phyloP scores from a whole-genome alignment of 2,113 vertebrate genomes.

The Sinocyclocheilus anophthalmus region DNA sequence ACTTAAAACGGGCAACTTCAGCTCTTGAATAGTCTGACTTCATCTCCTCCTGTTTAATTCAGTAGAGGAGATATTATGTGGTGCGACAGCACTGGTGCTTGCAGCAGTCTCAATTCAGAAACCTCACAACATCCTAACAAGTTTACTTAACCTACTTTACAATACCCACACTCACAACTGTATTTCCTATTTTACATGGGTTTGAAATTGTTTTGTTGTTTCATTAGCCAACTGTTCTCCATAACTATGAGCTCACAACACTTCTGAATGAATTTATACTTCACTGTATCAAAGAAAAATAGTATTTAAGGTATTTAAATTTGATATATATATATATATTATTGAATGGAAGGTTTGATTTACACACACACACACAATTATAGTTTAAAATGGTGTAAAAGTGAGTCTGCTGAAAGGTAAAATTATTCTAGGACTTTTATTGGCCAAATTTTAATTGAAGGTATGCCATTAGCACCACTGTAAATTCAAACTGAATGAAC shows the following conservation, averaged over 20 bases:
- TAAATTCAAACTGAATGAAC: not conserved
- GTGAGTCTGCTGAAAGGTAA: not conserved
- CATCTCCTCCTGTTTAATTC: conserved; percentile 68
- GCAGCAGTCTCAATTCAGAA: not conserved
- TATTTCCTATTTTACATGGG: not conserved
- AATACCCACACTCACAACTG: not conserved
- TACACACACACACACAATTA: no score
- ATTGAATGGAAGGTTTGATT: not conserved
- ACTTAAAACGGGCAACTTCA: not conserved
- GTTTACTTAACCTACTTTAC: conserved; percentile 14
- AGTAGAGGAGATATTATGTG: conserved; percentile 62
- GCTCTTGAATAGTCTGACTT: conserved; percentile 67
- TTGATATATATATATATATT: not conserved
- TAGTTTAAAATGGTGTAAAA: not conserved
- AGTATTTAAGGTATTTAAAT: not conserved
- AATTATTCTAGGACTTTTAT: not conserved
- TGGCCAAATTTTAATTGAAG: not conserved
- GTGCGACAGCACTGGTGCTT: conserved; percentile 61
- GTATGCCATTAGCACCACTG: not conserved
- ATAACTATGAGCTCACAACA: not conserved
- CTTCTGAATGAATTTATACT: not conserved
- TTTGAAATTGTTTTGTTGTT: not conserved
- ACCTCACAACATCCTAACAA: conserved; percentile 20
- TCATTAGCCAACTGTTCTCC: not conserved
- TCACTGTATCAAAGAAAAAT: not conserved